These are phyloP conservation scores for Centruroides sculpturatus DNA, from an alignment of 1,140 invertebrate species.

Conservation along the genomic window DNA sequence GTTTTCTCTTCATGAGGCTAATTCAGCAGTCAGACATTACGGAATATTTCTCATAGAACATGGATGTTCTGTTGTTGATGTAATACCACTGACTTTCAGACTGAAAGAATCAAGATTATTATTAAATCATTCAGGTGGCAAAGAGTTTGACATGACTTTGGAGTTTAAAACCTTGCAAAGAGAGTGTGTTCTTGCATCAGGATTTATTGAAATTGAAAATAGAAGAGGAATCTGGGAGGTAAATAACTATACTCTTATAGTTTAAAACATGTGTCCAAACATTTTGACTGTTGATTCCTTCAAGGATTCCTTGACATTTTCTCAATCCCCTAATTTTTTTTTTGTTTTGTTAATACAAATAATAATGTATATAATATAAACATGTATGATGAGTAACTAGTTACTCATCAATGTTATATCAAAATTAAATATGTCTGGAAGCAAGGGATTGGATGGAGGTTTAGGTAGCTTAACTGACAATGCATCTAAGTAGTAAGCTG, in stretches of 20 bases:
- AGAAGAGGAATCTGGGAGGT: slow-evolving; percentile 76
- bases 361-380: too few relatives aligned
- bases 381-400: too few relatives aligned
- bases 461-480: too few relatives aligned
- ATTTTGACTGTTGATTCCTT: too few relatives aligned
- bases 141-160: slow-evolving; percentile 59
- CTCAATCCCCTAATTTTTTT: too few relatives aligned
- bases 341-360: too few relatives aligned
- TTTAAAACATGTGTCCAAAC: too few relatives aligned
- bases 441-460: too few relatives aligned
- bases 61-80: slow-evolving; percentile 63
- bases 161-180: slow-evolving; percentile 74
- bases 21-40: slow-evolving; percentile 47
- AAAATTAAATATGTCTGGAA: too few relatives aligned
- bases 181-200: slow-evolving; percentile 67
- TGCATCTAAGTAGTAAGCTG: too few relatives aligned
- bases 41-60: slow-evolving; percentile 64
- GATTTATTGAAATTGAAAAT: slow-evolving; percentile 50
- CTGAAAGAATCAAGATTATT: slow-evolving; percentile 74
- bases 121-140: slow-evolving; percentile 50
- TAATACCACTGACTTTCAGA: slow-evolving; percentile 82
- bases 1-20: slow-evolving; percentile 57
- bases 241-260: slow-evolving; percentile 20
- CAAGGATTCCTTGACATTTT: too few relatives aligned
- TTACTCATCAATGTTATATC: too few relatives aligned